Evolutionary conservation across 1,140 invertebrate species (phyloP).

Genomic region (Hylyphantes graminicola): DNA sequence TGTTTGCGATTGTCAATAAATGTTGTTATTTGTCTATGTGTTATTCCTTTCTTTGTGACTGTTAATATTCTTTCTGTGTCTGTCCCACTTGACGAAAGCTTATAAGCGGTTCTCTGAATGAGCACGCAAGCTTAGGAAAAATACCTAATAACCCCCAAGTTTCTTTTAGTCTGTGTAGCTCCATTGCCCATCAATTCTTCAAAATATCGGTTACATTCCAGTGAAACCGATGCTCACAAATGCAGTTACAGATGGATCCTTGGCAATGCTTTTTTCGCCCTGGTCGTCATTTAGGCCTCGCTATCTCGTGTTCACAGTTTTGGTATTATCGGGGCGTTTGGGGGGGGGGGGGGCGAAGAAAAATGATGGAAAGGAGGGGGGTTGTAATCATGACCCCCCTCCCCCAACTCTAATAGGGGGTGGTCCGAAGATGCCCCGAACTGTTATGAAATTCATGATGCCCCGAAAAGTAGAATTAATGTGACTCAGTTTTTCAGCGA

Average conservation of each 20-base stretch:
- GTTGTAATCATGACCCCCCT: not conserved
- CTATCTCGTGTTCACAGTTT: slow-evolving; percentile 58
- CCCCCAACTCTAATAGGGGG: not conserved
- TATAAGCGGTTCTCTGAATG: too few relatives aligned
- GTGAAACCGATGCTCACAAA: not conserved
- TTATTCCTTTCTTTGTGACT: too few relatives aligned
- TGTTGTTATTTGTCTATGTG: too few relatives aligned
- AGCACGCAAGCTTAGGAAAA: too few relatives aligned
- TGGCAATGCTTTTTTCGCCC: not conserved
- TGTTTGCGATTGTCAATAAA: too few relatives aligned
- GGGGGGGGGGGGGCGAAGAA: not conserved
- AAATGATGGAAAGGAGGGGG: slow-evolving; percentile 20
- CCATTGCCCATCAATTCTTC: too few relatives aligned
- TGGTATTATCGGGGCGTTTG: slow-evolving; percentile 47
- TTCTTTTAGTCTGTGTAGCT: too few relatives aligned
- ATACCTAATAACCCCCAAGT: too few relatives aligned
- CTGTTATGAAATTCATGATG: slow-evolving; percentile 58
- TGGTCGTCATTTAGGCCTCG: slow-evolving; percentile 44
- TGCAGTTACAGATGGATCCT: slow-evolving; percentile 16
- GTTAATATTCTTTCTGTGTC: too few relatives aligned
- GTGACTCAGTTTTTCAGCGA: slow-evolving; percentile 20
- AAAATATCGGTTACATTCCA: too few relatives aligned
- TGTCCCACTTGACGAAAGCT: too few relatives aligned
- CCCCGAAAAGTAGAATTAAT: slow-evolving; percentile 40
- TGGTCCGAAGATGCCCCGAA: slow-evolving; percentile 1